phyloP scores from a whole-genome alignment of 1,140 invertebrate species.

The Aphaenogaster ashmeadi region DNA sequence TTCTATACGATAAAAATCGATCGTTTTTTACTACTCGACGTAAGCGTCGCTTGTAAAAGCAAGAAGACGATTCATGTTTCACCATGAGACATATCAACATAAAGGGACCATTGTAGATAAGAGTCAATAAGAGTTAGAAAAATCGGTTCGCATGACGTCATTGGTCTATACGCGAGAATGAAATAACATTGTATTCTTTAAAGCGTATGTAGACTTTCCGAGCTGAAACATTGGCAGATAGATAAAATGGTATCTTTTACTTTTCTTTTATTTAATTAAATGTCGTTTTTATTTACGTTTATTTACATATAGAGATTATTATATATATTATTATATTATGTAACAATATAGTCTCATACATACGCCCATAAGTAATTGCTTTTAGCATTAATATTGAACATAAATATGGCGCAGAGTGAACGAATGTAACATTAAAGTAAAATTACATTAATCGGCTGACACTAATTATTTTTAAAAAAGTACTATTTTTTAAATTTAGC shows the following conservation, averaged over 20 bases:
- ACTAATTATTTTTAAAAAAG: neutral
- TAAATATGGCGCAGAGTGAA: neutral
- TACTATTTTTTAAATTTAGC: neutral
- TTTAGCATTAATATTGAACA: neutral
- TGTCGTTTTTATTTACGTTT: neutral
- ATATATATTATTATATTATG: constrained; percentile 15
- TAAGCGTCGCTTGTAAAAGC: constrained; percentile 39
- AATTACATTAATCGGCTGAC: neutral
- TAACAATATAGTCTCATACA: neutral
- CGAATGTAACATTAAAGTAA: neutral
- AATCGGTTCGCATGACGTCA: neutral
- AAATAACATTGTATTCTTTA: constrained; percentile 8
- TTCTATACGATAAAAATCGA: constrained; percentile 72
- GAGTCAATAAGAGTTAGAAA: constrained; percentile 4
- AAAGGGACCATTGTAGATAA: constrained; percentile 57
- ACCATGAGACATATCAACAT: constrained; percentile 75
- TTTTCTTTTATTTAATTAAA: neutral
- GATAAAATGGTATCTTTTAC: neutral
- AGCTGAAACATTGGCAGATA: neutral
- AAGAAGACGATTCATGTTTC: constrained; percentile 81
- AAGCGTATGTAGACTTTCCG: neutral
- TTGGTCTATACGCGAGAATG: neutral
- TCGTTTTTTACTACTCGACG: constrained; percentile 27
- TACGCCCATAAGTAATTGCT: neutral
- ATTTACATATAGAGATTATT: constrained; percentile 8